Conservation (phyloP, 1,140 invertebrate genomes). For the Bombus turneri region DNA sequence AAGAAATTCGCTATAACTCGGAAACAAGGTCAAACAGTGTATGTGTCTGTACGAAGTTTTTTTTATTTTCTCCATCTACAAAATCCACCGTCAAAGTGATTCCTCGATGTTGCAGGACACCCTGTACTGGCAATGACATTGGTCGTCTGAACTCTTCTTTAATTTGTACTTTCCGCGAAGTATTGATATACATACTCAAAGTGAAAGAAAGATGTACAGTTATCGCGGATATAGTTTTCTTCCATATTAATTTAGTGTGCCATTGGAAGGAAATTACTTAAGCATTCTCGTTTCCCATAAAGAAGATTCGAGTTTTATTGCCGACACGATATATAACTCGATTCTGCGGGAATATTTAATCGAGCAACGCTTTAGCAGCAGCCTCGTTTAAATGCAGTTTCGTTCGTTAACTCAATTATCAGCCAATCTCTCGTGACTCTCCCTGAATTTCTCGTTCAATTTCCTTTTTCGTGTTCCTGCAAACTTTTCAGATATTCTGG, state of each 20-base stretch:
- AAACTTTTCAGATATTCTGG: neutral
- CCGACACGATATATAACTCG: neutral
- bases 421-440: conserved; percentile 13
- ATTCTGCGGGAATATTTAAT: conserved; percentile 36
- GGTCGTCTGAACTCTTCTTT: neutral
- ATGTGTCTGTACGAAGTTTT: no score
- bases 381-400: conserved; percentile 43
- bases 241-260: neutral
- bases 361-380: conserved; percentile 9
- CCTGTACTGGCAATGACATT: no score
- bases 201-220: neutral
- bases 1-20: no score
- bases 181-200: neutral
- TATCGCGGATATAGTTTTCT: neutral
- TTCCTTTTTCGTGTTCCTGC: conserved; percentile 26
- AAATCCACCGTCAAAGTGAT: no score
- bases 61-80: no score
- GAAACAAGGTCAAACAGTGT: no score
- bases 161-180: neutral
- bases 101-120: no score
- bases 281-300: neutral
- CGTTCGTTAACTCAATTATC: conserved; percentile 54
- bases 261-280: neutral
- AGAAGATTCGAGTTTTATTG: conserved; percentile 17
- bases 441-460: conserved; percentile 37